Percentiles rank a stretch among this genome's conserved stretches.
Evolutionary conservation across 2,888 invertebrate species (phyloP).

Genomic region (Norana najaformis): DNA sequence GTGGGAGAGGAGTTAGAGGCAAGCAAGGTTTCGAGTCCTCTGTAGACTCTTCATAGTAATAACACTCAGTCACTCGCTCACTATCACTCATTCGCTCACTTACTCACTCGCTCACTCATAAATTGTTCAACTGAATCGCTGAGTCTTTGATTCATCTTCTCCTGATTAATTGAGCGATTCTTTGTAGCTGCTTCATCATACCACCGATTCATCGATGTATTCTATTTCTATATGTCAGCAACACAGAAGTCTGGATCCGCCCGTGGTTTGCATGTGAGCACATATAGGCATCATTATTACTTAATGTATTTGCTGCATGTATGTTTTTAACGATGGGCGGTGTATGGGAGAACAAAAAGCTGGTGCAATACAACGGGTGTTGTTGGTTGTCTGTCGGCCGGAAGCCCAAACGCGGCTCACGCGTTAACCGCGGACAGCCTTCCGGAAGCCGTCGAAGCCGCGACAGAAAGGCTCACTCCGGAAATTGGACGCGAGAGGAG

Average conservation of each 20-base stretch:
- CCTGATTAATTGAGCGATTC: background rate
- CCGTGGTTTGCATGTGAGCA: background rate
- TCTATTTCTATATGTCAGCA: background rate
- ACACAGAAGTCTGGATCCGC: background rate
- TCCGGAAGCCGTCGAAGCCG: conserved; percentile 13
- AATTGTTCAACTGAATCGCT: too few relatives aligned
- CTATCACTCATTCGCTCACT: background rate
- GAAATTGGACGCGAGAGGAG: conserved; percentile 13
- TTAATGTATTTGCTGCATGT: background rate
- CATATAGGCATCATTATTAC: background rate
- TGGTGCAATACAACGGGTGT: background rate
- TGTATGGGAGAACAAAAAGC: background rate
- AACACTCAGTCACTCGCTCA: background rate
- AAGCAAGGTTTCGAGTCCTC: too few relatives aligned
- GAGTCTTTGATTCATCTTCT: too few relatives aligned
- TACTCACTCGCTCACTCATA: background rate
- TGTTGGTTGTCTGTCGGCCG: background rate
- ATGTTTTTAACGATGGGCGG: background rate
- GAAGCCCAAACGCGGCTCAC: background rate
- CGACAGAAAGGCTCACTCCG: conserved; percentile 13
- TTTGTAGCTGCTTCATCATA: background rate
- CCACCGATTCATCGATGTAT: too few relatives aligned
- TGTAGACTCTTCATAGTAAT: too few relatives aligned
- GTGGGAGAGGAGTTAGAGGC: background rate
- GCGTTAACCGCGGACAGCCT: background rate